Evolutionary conservation across 2,797 vertebrate species (phyloP), one percentile per base, ranked within the genome.

Genomic region (Diglossa cyanea): DNA sequence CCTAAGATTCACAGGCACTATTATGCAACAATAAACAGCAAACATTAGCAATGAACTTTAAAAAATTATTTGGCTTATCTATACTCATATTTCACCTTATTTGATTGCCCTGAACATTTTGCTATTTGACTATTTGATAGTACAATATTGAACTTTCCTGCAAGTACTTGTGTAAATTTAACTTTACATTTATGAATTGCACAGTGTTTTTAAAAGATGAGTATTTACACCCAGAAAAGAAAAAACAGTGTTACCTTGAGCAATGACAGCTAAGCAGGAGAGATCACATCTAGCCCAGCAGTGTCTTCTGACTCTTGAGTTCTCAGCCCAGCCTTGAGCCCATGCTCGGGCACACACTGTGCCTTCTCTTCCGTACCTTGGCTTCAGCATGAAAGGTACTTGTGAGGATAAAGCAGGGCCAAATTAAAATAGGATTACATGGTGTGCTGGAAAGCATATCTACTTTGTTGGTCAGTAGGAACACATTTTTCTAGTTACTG

Each of bases 311-410:
- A 48, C 16, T 66, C 68, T 60, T 14, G 10, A 74, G 40, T 71
- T 77, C 30, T 48, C 6, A 3, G 31, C 40, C 26, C 48, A 79
- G 18, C 3, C 18, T 14, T 20, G 55, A 57, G 44, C 28, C 33
- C 37, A 37, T 0, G 0, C 33, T 77, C 53, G 28, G 9, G 5
- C 9, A 16, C 18, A 13, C 25, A 26, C 24, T 60, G 26, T 50
- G 33, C 33, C 81, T 57, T 65, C 19, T 72, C 35, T 73, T 76
- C 62, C 50, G 11, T n/a, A 44, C 44, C 44, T 35, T 61, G n/a
- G 13, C 47, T 87, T 68, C 67, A 73, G 25, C 3, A 2, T 15
- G n/a, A 66, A 76, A 79, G 8, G 8, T 13, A 33, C 26, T 35
- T 63, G 7, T 33, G 26, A 24, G 44, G 24, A 37, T 39, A 44